A percentile compares a stretch with the other conserved stretches of the same genome.
These are phyloP conservation scores for Tenrec ecaudatus DNA, from an alignment of 2,113 vertebrate species.

Conservation along the genomic window DNA sequence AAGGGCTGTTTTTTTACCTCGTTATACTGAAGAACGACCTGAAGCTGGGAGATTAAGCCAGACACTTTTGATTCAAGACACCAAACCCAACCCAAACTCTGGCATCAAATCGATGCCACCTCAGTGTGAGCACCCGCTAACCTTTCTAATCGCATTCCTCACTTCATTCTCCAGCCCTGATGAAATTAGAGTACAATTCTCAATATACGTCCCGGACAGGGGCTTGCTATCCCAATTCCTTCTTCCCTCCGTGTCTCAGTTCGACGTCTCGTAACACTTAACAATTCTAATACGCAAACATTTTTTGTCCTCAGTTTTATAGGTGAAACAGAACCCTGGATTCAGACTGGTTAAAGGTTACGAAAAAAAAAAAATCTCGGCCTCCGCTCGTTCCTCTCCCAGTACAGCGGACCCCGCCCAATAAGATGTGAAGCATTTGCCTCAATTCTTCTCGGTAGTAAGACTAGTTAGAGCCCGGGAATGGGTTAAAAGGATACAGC, in stretches of 20 bases:
- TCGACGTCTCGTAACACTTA: neutral
- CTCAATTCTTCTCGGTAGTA: neutral
- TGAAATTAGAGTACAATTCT: neutral
- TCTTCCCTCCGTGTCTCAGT: neutral
- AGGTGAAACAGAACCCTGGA: neutral
- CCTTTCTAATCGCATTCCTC: neutral
- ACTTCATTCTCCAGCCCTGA: neutral
- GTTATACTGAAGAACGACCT: neutral
- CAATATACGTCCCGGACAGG: neutral
- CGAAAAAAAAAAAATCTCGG: neutral
- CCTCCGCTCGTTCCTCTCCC: neutral
- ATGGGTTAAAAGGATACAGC: neutral
- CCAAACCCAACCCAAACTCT: neutral
- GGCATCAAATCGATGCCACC: neutral
- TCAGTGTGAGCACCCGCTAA: too few species aligned
- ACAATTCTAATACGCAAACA: neutral
- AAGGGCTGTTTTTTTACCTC: neutral
- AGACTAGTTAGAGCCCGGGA: accelerated
- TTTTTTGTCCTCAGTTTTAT: neutral
- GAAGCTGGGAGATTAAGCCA: neutral
- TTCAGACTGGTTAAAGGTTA: neutral
- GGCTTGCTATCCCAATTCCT: conserved; percentile 2
- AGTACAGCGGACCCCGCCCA: neutral
- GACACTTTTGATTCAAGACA: neutral
- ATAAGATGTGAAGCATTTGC: neutral